phyloP scores from a whole-genome alignment of 2,113 vertebrate species.

The Suncus etruscus region DNA sequence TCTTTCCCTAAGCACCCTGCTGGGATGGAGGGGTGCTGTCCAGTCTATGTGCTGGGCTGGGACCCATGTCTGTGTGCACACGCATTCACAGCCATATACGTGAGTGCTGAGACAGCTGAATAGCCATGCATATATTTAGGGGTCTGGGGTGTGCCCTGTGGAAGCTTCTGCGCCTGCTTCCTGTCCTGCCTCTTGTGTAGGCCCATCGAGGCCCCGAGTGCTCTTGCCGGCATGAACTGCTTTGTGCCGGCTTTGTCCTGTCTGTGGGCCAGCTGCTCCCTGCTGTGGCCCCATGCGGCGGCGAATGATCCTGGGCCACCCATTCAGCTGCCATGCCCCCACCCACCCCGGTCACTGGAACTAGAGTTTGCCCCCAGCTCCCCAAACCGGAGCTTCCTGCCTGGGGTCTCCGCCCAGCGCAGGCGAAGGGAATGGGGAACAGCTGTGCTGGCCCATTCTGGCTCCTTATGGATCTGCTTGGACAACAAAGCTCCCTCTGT shows the following conservation, averaged over 20 bases:
- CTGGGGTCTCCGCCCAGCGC: constrained; percentile 60
- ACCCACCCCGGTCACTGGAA: neutral
- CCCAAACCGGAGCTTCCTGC: constrained; percentile 73
- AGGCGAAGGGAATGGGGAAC: constrained; percentile 78
- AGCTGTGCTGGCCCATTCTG: constrained; percentile 74
- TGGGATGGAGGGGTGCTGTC: neutral
- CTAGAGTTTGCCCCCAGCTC: constrained; percentile 56
- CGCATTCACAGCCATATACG: neutral
- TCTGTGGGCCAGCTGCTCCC: constrained; percentile 47
- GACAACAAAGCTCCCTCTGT: constrained; percentile 84
- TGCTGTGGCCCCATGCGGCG: constrained; percentile 3
- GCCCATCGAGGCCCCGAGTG: neutral
- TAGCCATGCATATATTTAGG: neutral
- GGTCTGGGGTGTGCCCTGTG: neutral
- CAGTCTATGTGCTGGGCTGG: neutral
- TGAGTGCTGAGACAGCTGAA: neutral
- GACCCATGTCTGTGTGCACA: neutral
- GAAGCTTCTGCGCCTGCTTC: neutral
- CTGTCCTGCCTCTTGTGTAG: neutral
- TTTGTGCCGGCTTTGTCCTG: constrained; percentile 4
- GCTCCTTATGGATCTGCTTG: constrained; percentile 81
- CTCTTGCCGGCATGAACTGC: constrained; percentile 1
- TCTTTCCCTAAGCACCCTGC: neutral
- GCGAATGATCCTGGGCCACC: constrained; percentile 66
- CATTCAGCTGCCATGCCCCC: constrained; percentile 24